These are phyloP conservation scores for Telmatochromis sp. DNA, from an alignment of 2,113 vertebrate genomes.

Conservation along the genomic window DNA sequence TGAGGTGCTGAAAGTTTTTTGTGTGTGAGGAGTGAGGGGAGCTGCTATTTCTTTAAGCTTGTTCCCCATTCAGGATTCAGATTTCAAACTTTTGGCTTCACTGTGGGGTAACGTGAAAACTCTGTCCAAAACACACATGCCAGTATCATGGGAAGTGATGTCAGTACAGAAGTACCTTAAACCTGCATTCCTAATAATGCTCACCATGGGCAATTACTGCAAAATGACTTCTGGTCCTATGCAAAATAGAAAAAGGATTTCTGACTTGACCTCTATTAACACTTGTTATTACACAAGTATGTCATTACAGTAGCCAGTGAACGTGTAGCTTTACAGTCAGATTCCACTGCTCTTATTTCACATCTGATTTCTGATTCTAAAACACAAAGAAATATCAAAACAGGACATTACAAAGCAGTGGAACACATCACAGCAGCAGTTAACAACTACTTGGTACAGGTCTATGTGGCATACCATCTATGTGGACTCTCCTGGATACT, in stretches of 20 bases:
- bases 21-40: not conserved
- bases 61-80: not conserved
- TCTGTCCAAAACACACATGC: not conserved
- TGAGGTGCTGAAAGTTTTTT: not conserved
- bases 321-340: not conserved
- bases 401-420: not conserved
- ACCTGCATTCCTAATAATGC: not conserved
- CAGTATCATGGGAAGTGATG: not conserved
- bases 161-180: not conserved
- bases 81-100: not conserved
- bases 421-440: not conserved
- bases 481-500: not conserved
- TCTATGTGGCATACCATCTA: not conserved
- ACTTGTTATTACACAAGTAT: not conserved
- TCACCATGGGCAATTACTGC: not conserved
- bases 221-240: not conserved
- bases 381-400: not conserved
- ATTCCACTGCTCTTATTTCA: not conserved
- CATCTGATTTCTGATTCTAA: not conserved
- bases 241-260: not conserved
- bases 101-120: not conserved
- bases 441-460: not conserved
- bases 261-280: not conserved
- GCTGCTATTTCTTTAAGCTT: not conserved
- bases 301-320: not conserved